Conservation (phyloP, 2,797 vertebrate genomes). For the Mastacembelus armatus region DNA sequence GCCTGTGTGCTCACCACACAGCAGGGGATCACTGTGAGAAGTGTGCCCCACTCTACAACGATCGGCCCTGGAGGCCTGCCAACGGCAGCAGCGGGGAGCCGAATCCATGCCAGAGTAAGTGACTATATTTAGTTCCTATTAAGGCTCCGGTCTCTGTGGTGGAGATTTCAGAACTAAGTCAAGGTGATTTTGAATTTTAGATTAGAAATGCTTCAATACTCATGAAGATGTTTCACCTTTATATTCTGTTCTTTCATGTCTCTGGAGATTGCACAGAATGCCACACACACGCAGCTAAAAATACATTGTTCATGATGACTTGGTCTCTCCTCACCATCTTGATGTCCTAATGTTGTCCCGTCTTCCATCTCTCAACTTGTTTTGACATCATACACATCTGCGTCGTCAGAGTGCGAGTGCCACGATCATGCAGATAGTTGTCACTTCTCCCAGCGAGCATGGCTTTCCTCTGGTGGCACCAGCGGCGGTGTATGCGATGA, state of each 20-base stretch:
- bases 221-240: neutral
- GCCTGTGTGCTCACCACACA: slow-evolving; percentile 89
- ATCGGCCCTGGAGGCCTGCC: slow-evolving; percentile 88
- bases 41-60: slow-evolving; percentile 87
- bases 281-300: neutral
- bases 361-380: neutral
- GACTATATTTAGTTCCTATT: neutral
- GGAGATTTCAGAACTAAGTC: neutral
- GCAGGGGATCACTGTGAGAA: slow-evolving; percentile 89
- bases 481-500: slow-evolving; percentile 87
- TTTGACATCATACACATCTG: neutral
- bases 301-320: neutral
- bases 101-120: slow-evolving; percentile 90
- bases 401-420: slow-evolving; percentile 87
- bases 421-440: slow-evolving; percentile 88
- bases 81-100: slow-evolving; percentile 88
- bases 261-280: neutral
- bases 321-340: neutral
- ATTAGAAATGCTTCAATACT: neutral
- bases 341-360: neutral
- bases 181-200: neutral
- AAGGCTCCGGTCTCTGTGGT: neutral
- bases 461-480: slow-evolving; percentile 84
- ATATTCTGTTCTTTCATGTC: neutral
- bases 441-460: slow-evolving; percentile 86